These are phyloP conservation scores for Polymixis flavicincta DNA, from an alignment of 2,888 invertebrate species.

Conservation along the genomic window DNA sequence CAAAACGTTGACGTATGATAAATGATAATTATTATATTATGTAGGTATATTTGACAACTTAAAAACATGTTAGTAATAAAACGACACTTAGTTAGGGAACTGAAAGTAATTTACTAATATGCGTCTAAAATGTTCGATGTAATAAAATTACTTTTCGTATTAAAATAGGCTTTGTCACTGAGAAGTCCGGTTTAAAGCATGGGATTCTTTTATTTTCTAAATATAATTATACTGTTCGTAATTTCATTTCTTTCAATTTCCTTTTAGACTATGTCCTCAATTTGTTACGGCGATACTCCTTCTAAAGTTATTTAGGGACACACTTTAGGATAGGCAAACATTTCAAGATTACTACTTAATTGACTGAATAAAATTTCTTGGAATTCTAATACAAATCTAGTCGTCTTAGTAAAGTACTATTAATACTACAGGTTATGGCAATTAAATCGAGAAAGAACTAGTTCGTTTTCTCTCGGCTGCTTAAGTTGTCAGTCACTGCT, in stretches of 20 bases:
- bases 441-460: not conserved
- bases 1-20: not conserved
- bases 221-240: not conserved
- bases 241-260: not conserved
- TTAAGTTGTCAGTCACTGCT: not conserved
- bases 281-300: not conserved
- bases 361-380: not conserved
- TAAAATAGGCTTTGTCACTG: not conserved
- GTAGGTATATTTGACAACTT: not conserved
- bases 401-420: not conserved
- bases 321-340: not conserved
- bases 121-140: constrained; percentile 11
- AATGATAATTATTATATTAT: not conserved
- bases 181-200: not conserved
- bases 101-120: constrained; percentile 25
- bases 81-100: not conserved
- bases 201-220: not conserved
- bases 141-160: constrained; percentile 1
- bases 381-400: not conserved
- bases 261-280: not conserved
- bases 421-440: not conserved
- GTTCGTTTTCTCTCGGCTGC: too few species aligned
- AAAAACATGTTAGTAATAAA: constrained; percentile 10
- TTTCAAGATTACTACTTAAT: constrained; percentile 1
- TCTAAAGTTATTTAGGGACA: not conserved